Conservation (phyloP, 2,888 invertebrate genomes). For the Caradrina kadenii region DNA sequence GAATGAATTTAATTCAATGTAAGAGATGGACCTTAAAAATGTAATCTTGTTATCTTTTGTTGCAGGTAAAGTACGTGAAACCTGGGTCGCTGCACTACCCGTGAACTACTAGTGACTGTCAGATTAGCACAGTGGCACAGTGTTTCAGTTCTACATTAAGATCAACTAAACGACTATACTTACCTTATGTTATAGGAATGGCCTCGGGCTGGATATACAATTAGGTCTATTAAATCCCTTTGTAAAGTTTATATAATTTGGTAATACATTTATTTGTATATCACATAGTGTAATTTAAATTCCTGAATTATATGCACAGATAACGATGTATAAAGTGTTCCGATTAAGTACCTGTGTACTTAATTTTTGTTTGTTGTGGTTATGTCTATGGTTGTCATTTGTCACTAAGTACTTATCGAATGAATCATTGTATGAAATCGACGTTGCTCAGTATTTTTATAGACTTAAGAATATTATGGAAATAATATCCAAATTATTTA, state of each 20-base stretch:
- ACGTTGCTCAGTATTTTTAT: conserved; percentile 90
- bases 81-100: conserved; percentile 81
- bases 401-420: conserved; percentile 75
- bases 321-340: conserved; percentile 78
- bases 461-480: conserved; percentile 85
- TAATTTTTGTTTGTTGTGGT: conserved; percentile 76
- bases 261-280: conserved; percentile 79
- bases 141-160: conserved; percentile 75
- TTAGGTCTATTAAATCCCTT: conserved; percentile 71
- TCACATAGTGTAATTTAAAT: conserved; percentile 79
- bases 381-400: conserved; percentile 77
- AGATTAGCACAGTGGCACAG: conserved; percentile 82
- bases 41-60: conserved; percentile 72
- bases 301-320: conserved; percentile 81
- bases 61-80: conserved; percentile 87
- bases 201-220: conserved; percentile 73
- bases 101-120: conserved; percentile 74
- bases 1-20: conserved; percentile 51
- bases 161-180: conserved; percentile 69
- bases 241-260: conserved; percentile 77
- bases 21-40: conserved; percentile 39
- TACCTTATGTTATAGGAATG: conserved; percentile 65
- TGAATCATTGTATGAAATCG: conserved; percentile 82
- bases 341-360: conserved; percentile 77
- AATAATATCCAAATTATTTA: conserved; percentile 85